Conservation (phyloP, 2,113 vertebrate species). For the Marcusenius ussheri region DNA sequence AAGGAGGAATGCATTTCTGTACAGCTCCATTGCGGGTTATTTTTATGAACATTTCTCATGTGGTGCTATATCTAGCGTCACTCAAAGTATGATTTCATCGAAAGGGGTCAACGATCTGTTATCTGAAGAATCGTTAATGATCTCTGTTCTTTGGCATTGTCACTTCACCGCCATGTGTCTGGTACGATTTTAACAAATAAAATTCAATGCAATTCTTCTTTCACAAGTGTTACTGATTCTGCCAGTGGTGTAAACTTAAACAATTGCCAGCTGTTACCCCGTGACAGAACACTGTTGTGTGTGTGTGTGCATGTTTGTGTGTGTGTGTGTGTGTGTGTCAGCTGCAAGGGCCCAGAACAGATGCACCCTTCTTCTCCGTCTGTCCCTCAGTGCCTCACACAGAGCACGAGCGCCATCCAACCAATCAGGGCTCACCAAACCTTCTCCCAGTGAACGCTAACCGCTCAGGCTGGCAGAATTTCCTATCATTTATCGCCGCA, state of each 20-base stretch:
- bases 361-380: background rate
- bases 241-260: background rate
- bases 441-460: background rate
- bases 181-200: conserved; percentile 4
- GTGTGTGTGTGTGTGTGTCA: background rate
- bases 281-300: background rate
- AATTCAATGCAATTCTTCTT: background rate
- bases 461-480: background rate
- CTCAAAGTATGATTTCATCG: background rate
- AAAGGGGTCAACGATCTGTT: background rate
- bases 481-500: background rate
- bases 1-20: background rate
- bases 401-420: background rate
- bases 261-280: background rate
- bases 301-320: background rate
- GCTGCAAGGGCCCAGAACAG: background rate
- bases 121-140: background rate
- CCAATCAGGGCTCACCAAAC: background rate
- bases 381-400: background rate
- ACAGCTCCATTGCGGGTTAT: background rate
- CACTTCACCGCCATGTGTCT: background rate
- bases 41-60: background rate
- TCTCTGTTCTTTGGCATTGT: background rate
- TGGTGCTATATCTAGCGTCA: background rate
- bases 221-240: background rate